Base-by-base conservation (phyloP, 1,140 invertebrate species). In the Pseudomyrmex concolor region DNA sequence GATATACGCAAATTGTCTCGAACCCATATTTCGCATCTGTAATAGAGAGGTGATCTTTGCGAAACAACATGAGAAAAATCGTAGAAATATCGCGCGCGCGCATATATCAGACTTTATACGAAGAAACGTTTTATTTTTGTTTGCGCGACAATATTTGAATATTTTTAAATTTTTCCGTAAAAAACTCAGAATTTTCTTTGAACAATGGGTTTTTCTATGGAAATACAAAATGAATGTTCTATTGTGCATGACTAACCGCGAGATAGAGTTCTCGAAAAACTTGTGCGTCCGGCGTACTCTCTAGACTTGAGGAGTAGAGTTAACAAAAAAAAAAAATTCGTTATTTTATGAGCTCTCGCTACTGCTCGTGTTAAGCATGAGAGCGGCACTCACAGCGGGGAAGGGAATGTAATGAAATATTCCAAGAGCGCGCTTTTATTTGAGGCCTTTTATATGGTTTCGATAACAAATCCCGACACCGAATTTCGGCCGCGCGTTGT, bases 391-490 rank as follows among this genome's bases (percentile, higher is more conserved):
- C 34, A 34, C 34, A 34, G 63, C 62, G 25, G 25, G 2, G 67
- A 25, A 19, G 2, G 34, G 1, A 74, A 48, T 17, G 54, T 59
- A 78, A 78, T 78, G n/a, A 70, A 70, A 70, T 70, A 68, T 57
- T 78, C 19, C 5, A 70, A 48, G 43, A 17, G 43, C 34, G 76
- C 64, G 64, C 64, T 78, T 78, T 57, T 70, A 43, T 68, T 9
- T 0, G 25, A 8, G 19, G 63, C 5, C 54, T 78, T 70, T 78
- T 78, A 34, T 78, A 2, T 54, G 54, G 57, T 70, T 70, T 48
- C n/a, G 64, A 70, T 70, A 70, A 68, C 62, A 25, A 54, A 59
- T 70, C 15, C 19, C 15, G 50, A 68, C 15, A 34, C 51, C 51
- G 51, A 78, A 78, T 70, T 78, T 59, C 10, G 25, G 19, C 19